Evolutionary conservation across 1,140 invertebrate genomes (phyloP), one percentile per base, ranked within the genome.

Genomic region (Drosophila cardini): DNA sequence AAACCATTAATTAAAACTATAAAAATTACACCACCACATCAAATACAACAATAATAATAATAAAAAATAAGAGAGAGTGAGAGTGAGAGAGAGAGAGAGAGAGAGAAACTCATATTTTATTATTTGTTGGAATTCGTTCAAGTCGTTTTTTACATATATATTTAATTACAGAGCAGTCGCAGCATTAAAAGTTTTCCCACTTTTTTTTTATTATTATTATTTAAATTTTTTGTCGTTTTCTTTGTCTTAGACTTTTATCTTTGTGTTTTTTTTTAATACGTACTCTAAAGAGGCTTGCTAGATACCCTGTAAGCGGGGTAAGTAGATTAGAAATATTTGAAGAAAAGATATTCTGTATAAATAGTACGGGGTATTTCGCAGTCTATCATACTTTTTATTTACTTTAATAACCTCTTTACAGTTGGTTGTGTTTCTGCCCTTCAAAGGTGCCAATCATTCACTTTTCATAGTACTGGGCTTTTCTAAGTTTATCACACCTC

Each of bases 1-100:
- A 76, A 77, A 67, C 84, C 85, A 89, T 90, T 89, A 89, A 89
- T 89, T 89, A 87, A 90, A 90, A 80, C 85, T 89, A 89, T 89
- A 87, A 84, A 87, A 87, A 84, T 84, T 89, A 79, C 70, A 79
- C 61, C 61, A 57, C 72, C 69, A 67, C 73, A 74, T 58, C 68
- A 73, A 45, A 83, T 67, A 78, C 45, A 52, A 21, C 38, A 55
- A 42, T n/a, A 43, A 57, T 30, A 53, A 13, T 30, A 15, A 40
- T 8, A 56, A 52, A 52, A 38, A 38, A 40, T 36, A 8, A 63
- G 21, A 42, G 53, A 58, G 68, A 75, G 34, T 55, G 21, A 42
- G 53, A 58, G 68, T n/a, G n/a, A n/a, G n/a, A n/a, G n/a, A n/a
- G n/a, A n/a, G n/a, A n/a, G n/a, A n/a, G n/a, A n/a, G 34, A 63